Base-by-base conservation (phyloP, 2,113 vertebrate species). In the Machaerirhynchus nigripectus region DNA sequence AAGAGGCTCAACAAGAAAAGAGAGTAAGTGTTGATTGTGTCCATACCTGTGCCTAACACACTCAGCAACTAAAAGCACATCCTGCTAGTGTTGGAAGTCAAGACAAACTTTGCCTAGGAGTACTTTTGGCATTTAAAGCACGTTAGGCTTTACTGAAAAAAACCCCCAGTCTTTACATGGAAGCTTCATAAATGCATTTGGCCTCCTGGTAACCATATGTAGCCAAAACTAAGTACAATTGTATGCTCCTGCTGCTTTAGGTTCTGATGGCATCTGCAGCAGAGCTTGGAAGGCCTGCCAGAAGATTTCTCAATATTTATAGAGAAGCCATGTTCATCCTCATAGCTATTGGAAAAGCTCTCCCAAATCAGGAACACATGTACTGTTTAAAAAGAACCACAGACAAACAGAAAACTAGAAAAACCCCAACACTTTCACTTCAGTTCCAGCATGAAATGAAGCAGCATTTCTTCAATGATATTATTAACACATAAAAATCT, bases 401-500 rank as follows among this genome's bases (percentile, higher is more conserved):
- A 64, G 37, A 59, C 6, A n/a, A 19, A 5, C 10, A 47, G 24
- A 50, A 39, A 50, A 30, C 14, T 7, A 65, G 44, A 30, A 81
- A 60, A 75, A 3, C 0, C 9, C n/a, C 28, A 63, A 30, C 6
- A 6, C 70, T 71, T 87, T 84, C 20, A 14, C 14, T 53, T 74
- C 49, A 46, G 30, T 90, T 88, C 9, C 59, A 57, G 15, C 6
- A 19, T 3, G 12, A 91, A 91, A 15, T 12, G 39, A 52, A 79
- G 40, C 5, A 79, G 28, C 18, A 35, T 67, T 84, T 65, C 30
- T 80, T 60, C 49, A 79, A 1, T 17, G 7, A 50, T 39, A 46
- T 10, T 35, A 35, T 14, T 30, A 75, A 35, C 9, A 47, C 0
- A 0, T 10, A 55, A 81, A 91, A 79, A 22, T 5, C 17, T 50